Base-by-base conservation (phyloP, 2,113 vertebrate species). In the Periophthalmus modestus region DNA sequence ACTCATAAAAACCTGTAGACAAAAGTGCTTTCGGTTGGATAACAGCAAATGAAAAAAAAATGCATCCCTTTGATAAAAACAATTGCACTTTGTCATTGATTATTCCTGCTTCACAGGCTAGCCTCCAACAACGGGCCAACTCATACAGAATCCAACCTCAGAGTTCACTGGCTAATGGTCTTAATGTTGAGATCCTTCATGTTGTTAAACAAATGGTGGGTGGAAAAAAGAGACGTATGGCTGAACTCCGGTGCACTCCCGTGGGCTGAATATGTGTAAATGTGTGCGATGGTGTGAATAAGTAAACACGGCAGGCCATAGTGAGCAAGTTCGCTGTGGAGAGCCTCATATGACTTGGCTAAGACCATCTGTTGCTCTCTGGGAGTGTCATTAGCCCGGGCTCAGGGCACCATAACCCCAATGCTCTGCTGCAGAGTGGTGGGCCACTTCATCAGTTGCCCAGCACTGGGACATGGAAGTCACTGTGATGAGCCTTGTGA, bases 361-460 rank as follows among this genome's bases (percentile, higher is more conserved):
- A 65, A 68, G 79, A 13, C 86, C 90, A 91, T 90, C 88, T 91
- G 88, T 77, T 77, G 55, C 82, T 68, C 66, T 21, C 58, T 59
- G 82, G 66, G 68, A 0, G 39, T 86, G 82, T 88, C 90, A 90
- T 89, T 91, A 90, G 69, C 72, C 69, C 16, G 66, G 24, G 34
- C 66, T 63, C 76, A 88, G 87, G 86, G 79, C 89, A 82, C 74
- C 78, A 66, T 88, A 83, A 91, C 90, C 85, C 77, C 7, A 7
- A 66, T 77, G 77, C 84, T 79, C 46, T 21, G n/a, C 73, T 74
- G 24, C 16, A 68, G 66, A 57, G 55, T 63, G 76, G 67, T 70
- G 80, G 67, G 47, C 65, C 61, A 69, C 63, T 46, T 78, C 43
- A 70, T 52, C 21, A 55, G 90, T 90, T 89, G 84, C 90, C 80